Base-by-base conservation (phyloP, 2,888 invertebrate species). In the Drosophila diplacantha region DNA sequence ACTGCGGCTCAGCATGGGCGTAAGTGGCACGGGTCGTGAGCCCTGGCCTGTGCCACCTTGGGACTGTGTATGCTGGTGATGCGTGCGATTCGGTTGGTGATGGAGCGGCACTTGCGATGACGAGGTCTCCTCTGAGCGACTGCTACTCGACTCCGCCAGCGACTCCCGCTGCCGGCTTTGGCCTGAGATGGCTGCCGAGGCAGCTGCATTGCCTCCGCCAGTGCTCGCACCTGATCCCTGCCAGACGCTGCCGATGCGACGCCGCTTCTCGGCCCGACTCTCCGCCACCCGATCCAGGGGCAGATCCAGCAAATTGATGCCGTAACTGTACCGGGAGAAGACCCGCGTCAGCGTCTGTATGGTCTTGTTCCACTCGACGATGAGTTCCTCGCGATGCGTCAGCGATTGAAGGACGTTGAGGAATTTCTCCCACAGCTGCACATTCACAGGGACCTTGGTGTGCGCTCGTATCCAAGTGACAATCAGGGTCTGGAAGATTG, bases 381-480 rank as follows among this genome's bases (percentile, higher is more conserved):
- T 95, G 12, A 98, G 91, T 86, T 98, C 97, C 85, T 97, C 96
- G 93, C 97, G 97, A 73, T 94, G 94, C 0, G 97, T 97, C 7
- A 98, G 91, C 2, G 96, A 93, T 0, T 95, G 94, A 18, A 98
- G 90, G 11, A 97, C 94, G 65, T 92, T 92, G 84, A 97, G 92
- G 86, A 98, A 96, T 86, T 95, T 93, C 89, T 98, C 96, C 98
- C 98, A 99, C 43, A 98, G 89, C 81, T 95, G 94, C 7, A 93
- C 91, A 58, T 95, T 93, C 63, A 98, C 95, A 5, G 94, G 92
- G 7, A 98, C 97, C 87, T 97, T 97, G 75, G 98, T 91, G 89
- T 98, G 98, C 0, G 98, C 98, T 84, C 97, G 96, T 77, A 98
- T 98, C 98, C 98, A 98, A 4, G 98, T 98, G 70, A 98, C 97